Evolutionary conservation across 92 coral and sea anemone species (phyloP), one percentile per base, ranked within the genome.

Genomic region (Pocillopora grandis): DNA sequence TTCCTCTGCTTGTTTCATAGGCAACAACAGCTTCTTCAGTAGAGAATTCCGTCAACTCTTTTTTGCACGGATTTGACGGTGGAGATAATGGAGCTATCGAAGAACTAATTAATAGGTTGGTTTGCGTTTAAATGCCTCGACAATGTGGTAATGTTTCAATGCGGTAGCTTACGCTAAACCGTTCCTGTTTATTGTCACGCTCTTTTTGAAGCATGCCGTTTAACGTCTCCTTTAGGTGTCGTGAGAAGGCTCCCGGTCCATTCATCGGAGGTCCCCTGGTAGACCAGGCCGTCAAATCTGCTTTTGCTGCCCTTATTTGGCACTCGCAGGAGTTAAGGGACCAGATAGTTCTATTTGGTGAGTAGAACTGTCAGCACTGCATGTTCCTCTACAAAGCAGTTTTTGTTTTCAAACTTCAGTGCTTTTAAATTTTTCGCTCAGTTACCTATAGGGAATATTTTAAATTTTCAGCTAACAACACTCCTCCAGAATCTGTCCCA

Each of bases 261-360:
- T 90, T 84, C 31, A 95, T 96, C 68, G 99, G 99, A 42, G 98
- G 98, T 73, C 92, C 88, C 36, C 86, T 79, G 42, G 99, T 96
- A 55, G 97, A 96, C 87, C 88, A 91, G 75, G 99, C 99, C 58
- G 80, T 96, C 7, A 83, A 88, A 56, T 88, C 95, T 56, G 98
- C 94, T 12, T 96, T 96, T 61, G 97, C 98, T 57, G 98, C 99
- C 60, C 91, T 96, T 5, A 80, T 96, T 62, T 96, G 99, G 99
- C 99, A 96, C 85, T 96, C 99, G 7, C 99, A 96, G 69, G 95
- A 95, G 70, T 86, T 96, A 14, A 88, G 99, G 72, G 99, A 96
- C 85, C 98, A 96, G 71, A 85, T 96, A 35, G 90, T 87, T 21
- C 78, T 96, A 72, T 96, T 87, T 85, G 95, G 99, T 96, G 79